These are phyloP conservation scores for Hypocryptadius cinnamomeus DNA, from an alignment of 2,113 vertebrate genomes.

Conservation along the genomic window DNA sequence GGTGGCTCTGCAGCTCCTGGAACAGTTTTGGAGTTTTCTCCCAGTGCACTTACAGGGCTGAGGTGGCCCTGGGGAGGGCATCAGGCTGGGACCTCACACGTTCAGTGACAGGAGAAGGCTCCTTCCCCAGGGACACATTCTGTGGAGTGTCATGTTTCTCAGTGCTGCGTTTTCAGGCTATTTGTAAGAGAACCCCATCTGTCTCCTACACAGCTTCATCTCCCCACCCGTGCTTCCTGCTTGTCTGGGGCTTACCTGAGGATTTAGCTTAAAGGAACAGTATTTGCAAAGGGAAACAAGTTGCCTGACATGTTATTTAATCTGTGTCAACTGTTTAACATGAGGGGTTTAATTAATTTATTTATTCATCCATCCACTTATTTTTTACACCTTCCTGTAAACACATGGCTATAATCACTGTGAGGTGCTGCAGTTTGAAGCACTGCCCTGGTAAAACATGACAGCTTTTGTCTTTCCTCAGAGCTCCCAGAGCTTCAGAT, in stretches of 20 bases:
- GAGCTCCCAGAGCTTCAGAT: slow-evolving; percentile 31
- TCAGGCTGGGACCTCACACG: fast-evolving
- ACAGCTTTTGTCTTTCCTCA: neutral
- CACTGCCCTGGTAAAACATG: neutral
- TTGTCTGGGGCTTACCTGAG: neutral
- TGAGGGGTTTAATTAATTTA: neutral
- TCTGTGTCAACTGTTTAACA: neutral
- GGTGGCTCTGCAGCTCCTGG: too few relatives aligned
- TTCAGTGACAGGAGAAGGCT: neutral
- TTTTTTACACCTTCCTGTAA: neutral
- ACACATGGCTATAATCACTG: neutral
- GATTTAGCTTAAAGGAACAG: neutral
- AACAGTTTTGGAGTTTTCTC: neutral
- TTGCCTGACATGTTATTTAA: neutral
- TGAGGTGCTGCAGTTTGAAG: neutral
- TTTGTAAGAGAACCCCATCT: neutral
- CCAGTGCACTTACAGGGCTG: too few relatives aligned
- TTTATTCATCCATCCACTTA: neutral
- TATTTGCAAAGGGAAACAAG: neutral
- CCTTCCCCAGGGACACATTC: neutral
- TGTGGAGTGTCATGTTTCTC: neutral
- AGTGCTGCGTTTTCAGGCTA: neutral
- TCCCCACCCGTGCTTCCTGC: neutral
- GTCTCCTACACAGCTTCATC: neutral
- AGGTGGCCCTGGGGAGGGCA: too few relatives aligned